Base-by-base conservation (phyloP, 2,888 invertebrate species). In the Sinohyriopsis cumingii region DNA sequence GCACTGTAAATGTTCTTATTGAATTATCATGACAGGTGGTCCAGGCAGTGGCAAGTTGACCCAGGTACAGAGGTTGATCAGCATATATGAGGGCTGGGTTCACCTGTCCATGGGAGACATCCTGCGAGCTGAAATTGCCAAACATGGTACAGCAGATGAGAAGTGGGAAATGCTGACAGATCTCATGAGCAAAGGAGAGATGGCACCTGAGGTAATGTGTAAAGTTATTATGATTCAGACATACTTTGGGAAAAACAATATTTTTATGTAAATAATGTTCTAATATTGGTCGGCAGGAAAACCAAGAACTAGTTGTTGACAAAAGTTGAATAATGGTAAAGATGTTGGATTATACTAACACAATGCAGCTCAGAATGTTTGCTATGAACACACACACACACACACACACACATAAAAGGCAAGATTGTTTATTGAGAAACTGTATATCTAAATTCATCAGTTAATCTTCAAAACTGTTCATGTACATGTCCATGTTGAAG, bases 1-100 rank as follows among this genome's bases (percentile, higher is more conserved):
- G 62, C 1, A 55, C 19, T n/a, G 6, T 18, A 33, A 64, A 24
- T 55, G 19, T 19, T 64, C 18, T 25, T 64, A 45, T 15, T 45
- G 45, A 18, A 20, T 59, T 59, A 22, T 20, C 7, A 25, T 25
- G 20, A 12, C 66, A 89, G 89, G 88, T 65, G 97, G 97, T 0
- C 98, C 97, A 0, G 98, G 98, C 3, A 96, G 95, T 33, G 96
- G 97, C 73, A 97, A 97, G 91, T 96, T 96, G 57, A 96, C 96
- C 3, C 96, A 97, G 91, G 96, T 97, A 91, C 95, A 95, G 80
- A 93, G 92, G 87, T 95, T 98, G 87, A 95, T 96, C 22, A 93
- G 93, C 66, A 77, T 83, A 67, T 88, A 86, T 81, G 71, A 80
- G 1, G 87, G 84, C 61, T 89, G 88, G 88, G 81, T 85, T 15